Evolutionary conservation across 2,113 vertebrate genomes (phyloP).

Genomic region (Gavialis gangeticus): DNA sequence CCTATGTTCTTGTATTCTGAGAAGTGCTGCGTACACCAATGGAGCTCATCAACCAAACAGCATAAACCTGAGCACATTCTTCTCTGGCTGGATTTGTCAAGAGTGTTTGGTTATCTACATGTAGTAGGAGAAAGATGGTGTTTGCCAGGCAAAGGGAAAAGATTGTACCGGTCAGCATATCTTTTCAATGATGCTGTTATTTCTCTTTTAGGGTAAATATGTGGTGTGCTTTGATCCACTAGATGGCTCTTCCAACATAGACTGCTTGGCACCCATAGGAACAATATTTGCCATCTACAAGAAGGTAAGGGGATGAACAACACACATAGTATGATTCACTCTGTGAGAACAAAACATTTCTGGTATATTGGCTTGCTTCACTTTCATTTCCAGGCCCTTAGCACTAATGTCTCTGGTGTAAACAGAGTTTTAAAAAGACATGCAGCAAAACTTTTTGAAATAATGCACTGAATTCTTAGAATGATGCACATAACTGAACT

Average conservation of each 20-base stretch:
- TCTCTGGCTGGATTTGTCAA: fast-evolving
- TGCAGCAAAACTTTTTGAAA: neutral
- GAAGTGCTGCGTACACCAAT: neutral
- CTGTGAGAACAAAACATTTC: neutral
- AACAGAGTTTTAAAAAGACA: neutral
- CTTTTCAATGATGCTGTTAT: neutral
- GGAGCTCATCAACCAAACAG: neutral
- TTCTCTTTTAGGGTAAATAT: slow-evolving; percentile 90
- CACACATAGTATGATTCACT: fast-evolving
- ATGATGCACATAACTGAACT: neutral
- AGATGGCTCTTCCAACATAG: slow-evolving; percentile 97
- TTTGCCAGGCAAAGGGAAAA: neutral
- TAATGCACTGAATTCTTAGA: neutral
- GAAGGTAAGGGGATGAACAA: slow-evolving; percentile 81
- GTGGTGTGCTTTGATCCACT: slow-evolving; percentile 97
- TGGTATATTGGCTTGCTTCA: neutral
- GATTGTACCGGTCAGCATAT: fast-evolving
- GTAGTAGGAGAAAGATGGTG: fast-evolving
- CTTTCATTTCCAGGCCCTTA: neutral
- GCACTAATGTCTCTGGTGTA: neutral
- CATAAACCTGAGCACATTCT: neutral
- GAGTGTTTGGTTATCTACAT: fast-evolving
- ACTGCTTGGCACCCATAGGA: slow-evolving; percentile 96
- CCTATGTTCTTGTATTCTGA: neutral
- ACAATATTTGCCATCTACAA: slow-evolving; percentile 97